These are phyloP conservation scores for Enteromius fasciolatus DNA, from an alignment of 2,797 vertebrate genomes.

Conservation along the genomic window DNA sequence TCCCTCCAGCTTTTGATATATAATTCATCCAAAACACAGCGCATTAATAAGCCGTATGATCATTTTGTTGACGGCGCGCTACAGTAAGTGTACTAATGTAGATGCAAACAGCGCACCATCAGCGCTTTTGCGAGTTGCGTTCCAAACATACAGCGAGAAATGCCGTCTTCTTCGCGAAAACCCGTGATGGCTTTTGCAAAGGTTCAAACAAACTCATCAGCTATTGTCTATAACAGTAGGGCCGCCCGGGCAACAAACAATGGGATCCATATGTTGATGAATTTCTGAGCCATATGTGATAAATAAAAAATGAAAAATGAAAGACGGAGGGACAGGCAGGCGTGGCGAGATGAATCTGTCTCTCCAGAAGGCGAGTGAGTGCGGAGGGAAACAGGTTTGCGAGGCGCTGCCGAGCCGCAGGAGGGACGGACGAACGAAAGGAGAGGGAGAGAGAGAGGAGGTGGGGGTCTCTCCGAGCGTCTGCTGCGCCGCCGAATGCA, in stretches of 20 bases:
- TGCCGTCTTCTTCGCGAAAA: background rate
- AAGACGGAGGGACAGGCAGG: slow-evolving; percentile 60
- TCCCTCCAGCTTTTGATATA: slow-evolving; percentile 54
- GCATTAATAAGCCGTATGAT: slow-evolving; percentile 61
- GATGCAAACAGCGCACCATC: slow-evolving; percentile 56
- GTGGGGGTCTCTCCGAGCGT: slow-evolving; percentile 38
- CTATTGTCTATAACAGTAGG: slow-evolving; percentile 53
- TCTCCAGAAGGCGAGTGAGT: slow-evolving; percentile 65
- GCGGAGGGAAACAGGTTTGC: slow-evolving; percentile 65
- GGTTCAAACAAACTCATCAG: slow-evolving; percentile 57
- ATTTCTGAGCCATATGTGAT: slow-evolving; percentile 59
- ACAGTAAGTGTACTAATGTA: slow-evolving; percentile 53
- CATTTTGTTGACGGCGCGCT: slow-evolving; percentile 53
- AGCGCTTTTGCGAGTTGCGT: slow-evolving; percentile 54
- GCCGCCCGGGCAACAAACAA: slow-evolving; percentile 44
- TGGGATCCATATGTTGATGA: slow-evolving; percentile 59
- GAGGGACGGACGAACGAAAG: slow-evolving; percentile 47
- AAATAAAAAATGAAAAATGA: slow-evolving; percentile 56
- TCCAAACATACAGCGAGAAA: slow-evolving; percentile 40
- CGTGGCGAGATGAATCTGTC: slow-evolving; percentile 65
- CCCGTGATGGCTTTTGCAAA: slow-evolving; percentile 36
- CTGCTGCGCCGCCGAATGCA: slow-evolving; percentile 77
- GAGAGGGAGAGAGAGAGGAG: background rate
- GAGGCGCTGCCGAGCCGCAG: slow-evolving; percentile 62
- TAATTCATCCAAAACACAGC: slow-evolving; percentile 61